phyloP scores from a whole-genome alignment of 2,797 vertebrate genomes.

The Austrolebias charrua region DNA sequence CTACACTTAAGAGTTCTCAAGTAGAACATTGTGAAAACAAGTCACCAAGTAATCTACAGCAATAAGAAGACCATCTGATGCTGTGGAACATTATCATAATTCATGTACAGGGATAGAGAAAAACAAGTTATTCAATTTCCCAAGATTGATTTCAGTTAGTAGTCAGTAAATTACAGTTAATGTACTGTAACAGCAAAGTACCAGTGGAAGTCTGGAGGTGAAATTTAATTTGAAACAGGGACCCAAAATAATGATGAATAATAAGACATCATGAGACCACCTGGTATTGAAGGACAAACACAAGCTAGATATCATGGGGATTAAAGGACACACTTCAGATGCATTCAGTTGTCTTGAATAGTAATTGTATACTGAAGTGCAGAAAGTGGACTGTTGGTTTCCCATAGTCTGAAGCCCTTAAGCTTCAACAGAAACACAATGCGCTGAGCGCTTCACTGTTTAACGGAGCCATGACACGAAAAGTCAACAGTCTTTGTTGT shows the following conservation, averaged over 20 bases:
- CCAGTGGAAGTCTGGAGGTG: constrained; percentile 45
- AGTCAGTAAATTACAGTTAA: constrained; percentile 60
- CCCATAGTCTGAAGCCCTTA: constrained; percentile 42
- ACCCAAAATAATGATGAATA: constrained; percentile 42
- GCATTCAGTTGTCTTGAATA: constrained; percentile 51
- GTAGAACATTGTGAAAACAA: constrained; percentile 17
- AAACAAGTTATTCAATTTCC: constrained; percentile 51
- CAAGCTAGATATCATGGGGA: constrained; percentile 57
- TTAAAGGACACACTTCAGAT: constrained; percentile 61
- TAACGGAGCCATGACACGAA: constrained; percentile 39
- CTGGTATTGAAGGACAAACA: constrained; percentile 58
- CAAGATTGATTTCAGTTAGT: constrained; percentile 52
- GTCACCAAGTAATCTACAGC: constrained; percentile 14
- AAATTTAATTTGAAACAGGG: constrained; percentile 63
- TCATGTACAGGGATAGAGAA: constrained; percentile 27
- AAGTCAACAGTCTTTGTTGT: constrained; percentile 58
- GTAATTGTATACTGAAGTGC: constrained; percentile 53
- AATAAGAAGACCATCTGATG: constrained; percentile 23
- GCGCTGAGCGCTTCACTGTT: constrained; percentile 30
- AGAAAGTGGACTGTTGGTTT: constrained; percentile 51
- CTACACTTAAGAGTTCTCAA: constrained; percentile 40
- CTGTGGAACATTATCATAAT: constrained; percentile 29
- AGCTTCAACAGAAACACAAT: constrained; percentile 61
- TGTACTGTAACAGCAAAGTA: constrained; percentile 49
- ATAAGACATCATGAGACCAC: constrained; percentile 62